Evolutionary conservation across 2,113 vertebrate species (phyloP).

Genomic region (Gorsachius goisagi): DNA sequence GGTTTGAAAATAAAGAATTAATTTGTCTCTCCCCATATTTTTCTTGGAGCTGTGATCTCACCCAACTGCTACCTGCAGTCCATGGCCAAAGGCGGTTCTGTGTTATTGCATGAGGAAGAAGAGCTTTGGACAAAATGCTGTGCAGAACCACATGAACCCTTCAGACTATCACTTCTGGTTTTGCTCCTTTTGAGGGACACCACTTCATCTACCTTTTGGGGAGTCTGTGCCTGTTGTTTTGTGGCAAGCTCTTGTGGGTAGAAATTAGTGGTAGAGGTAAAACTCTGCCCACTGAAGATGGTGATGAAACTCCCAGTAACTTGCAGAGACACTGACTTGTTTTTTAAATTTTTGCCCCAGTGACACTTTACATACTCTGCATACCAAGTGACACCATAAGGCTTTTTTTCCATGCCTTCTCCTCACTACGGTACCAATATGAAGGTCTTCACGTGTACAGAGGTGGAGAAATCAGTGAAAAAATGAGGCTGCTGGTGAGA

Average conservation of each 20-base stretch:
- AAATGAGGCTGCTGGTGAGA: not conserved
- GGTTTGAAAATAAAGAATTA: not conserved
- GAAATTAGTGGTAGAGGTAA: not conserved
- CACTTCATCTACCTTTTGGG: not conserved
- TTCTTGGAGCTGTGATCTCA: not conserved
- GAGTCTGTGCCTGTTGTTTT: not conserved
- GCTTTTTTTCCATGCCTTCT: not conserved
- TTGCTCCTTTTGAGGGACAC: not conserved
- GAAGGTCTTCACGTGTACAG: not conserved
- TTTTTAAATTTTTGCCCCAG: not conserved
- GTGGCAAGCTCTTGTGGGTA: not conserved
- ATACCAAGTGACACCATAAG: not conserved
- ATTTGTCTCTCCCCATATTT: not conserved
- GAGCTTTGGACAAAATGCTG: not conserved
- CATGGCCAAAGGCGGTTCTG: not conserved
- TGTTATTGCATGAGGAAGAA: not conserved
- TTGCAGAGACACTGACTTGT: not conserved
- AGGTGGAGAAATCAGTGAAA: not conserved
- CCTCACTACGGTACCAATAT: not conserved
- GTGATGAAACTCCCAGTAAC: not conserved
- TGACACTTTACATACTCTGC: not conserved
- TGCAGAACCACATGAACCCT: not conserved
- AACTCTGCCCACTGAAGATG: not conserved
- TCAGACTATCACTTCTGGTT: not conserved
- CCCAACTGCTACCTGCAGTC: fast-evolving